phyloP scores from a whole-genome alignment of 2,113 vertebrate species.

The Prochilodus magdalenae region DNA sequence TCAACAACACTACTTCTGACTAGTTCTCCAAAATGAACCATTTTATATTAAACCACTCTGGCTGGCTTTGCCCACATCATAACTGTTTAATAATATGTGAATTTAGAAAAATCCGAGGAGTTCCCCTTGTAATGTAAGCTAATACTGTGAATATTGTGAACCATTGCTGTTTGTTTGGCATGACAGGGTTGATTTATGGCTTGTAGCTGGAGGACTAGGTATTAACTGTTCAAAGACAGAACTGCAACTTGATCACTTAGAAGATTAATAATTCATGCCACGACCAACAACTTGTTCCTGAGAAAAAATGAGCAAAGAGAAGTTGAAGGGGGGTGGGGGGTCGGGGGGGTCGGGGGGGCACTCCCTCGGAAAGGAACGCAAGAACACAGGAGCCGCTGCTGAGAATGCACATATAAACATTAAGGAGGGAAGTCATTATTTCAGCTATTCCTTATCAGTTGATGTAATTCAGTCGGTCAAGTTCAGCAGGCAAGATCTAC shows the following conservation, averaged over 20 bases:
- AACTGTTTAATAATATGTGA: no score
- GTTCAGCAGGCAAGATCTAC: neutral
- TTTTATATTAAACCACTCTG: no score
- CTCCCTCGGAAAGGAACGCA: neutral
- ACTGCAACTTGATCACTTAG: neutral
- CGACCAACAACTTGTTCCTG: no score
- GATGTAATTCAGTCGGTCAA: neutral
- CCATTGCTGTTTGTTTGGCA: no score
- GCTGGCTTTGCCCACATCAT: no score
- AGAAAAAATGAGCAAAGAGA: neutral
- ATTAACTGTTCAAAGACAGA: neutral
- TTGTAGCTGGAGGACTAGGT: slow-evolving; percentile 4
- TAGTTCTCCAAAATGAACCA: no score
- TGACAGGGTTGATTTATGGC: neutral
- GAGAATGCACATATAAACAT: slow-evolving; percentile 13
- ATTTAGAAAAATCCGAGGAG: no score
- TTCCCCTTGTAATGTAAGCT: no score
- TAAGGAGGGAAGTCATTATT: slow-evolving; percentile 52
- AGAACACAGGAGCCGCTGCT: neutral
- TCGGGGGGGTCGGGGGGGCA: neutral
- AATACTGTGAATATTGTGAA: no score
- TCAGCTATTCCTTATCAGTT: slow-evolving; percentile 45
- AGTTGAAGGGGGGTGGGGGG: no score
- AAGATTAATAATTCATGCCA: neutral
- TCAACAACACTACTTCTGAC: no score